These are phyloP conservation scores for Bombylius discolor DNA, from an alignment of 2,888 invertebrate genomes.

Conservation along the genomic window DNA sequence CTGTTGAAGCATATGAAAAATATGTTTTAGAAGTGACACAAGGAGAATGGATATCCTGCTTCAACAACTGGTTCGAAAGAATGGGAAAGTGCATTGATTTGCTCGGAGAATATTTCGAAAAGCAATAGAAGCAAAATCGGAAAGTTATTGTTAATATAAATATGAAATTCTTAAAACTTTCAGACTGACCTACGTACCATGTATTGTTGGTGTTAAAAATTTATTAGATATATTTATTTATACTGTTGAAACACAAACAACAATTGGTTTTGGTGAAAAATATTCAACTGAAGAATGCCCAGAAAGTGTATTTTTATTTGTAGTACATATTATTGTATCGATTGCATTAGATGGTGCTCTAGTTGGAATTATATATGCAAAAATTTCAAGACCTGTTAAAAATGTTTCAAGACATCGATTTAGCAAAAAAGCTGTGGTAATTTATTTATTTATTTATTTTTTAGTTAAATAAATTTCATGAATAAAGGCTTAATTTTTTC, in stretches of 20 bases:
- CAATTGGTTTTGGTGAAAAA: conserved; percentile 73
- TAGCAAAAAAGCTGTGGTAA: conserved; percentile 58
- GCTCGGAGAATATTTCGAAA: no score
- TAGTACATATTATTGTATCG: conserved; percentile 63
- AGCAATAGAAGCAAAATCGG: no score
- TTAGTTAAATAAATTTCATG: no score
- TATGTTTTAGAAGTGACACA: no score
- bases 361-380: conserved; percentile 58
- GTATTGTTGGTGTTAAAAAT: conserved; percentile 46
- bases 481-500: background rate
- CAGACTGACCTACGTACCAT: no score
- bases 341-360: conserved; percentile 43
- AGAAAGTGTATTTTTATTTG: conserved; percentile 69
- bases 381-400: conserved; percentile 64
- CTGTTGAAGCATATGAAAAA: no score
- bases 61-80: no score
- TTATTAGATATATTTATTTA: conserved; percentile 62
- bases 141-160: no score
- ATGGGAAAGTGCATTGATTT: no score
- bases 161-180: no score
- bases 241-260: conserved; percentile 75
- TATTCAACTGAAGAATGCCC: conserved; percentile 75
- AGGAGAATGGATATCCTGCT: no score
- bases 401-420: conserved; percentile 67
- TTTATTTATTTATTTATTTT: conserved; percentile 20